These are phyloP conservation scores for Hyphantria cunea DNA, from an alignment of 1,140 invertebrate genomes.

Conservation along the genomic window DNA sequence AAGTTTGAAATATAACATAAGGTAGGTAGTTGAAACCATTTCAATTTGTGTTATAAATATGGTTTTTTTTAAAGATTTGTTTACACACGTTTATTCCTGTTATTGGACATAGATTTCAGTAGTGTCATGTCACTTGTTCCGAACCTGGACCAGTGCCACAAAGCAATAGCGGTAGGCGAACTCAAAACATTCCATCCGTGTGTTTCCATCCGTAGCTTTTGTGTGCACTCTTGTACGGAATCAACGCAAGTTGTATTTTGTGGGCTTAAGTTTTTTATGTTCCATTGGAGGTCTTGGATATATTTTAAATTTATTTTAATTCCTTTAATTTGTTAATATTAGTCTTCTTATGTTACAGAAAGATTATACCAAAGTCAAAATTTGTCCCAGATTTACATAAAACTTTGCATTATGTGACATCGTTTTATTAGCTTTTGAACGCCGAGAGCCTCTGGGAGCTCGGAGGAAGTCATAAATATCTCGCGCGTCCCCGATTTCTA, in stretches of 20 bases:
- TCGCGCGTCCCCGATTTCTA: conserved; percentile 48
- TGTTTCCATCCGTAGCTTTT: too few relatives aligned
- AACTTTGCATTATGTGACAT: conserved; percentile 50
- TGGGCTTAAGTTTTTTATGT: neutral
- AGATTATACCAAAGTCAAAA: conserved; percentile 27
- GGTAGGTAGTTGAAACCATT: neutral
- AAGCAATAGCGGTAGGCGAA: conserved; percentile 15
- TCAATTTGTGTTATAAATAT: conserved; percentile 7
- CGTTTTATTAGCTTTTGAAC: conserved; percentile 57
- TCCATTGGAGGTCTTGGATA: neutral
- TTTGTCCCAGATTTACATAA: conserved; percentile 38
- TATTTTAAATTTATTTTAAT: neutral
- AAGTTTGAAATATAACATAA: conserved; percentile 1
- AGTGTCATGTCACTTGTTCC: conserved; percentile 12
- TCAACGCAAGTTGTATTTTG: neutral
- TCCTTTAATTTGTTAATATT: conserved; percentile 9
- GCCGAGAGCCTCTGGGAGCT: conserved; percentile 43
- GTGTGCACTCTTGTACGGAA: neutral
- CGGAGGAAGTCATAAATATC: conserved; percentile 55
- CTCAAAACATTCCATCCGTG: conserved; percentile 10
- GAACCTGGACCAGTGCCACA: conserved; percentile 16
- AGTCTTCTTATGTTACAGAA: conserved; percentile 7
- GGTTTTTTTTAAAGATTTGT: neutral
- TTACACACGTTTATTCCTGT: neutral
- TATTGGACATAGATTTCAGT: conserved; percentile 11